Evolutionary conservation across 2,113 vertebrate species (phyloP).

Genomic region (Vimba vimba): DNA sequence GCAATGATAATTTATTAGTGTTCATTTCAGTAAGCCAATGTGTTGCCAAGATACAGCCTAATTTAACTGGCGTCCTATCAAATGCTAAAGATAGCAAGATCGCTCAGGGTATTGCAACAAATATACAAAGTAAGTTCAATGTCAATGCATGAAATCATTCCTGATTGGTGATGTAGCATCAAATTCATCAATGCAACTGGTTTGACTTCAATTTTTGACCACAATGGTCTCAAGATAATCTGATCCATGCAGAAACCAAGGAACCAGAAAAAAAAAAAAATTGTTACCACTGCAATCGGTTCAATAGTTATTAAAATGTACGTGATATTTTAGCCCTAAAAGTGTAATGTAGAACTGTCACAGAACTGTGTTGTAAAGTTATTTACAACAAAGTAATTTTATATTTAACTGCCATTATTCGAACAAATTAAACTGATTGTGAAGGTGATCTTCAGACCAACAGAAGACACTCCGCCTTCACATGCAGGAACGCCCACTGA

Average conservation of each 20-base stretch:
- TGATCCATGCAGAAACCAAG: background rate
- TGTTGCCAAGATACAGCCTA: background rate
- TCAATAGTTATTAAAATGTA: background rate
- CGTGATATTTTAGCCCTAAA: background rate
- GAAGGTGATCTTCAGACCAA: background rate
- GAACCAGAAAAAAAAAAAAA: background rate
- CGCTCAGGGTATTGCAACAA: too few species aligned
- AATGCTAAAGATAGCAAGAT: background rate
- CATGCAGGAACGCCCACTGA: background rate
- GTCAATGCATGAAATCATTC: too few species aligned
- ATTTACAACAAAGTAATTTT: background rate
- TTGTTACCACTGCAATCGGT: background rate
- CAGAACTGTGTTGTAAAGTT: too few species aligned
- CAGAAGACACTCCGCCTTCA: background rate
- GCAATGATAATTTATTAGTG: background rate
- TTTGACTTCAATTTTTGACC: too few species aligned
- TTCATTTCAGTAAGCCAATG: background rate
- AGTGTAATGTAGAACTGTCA: background rate
- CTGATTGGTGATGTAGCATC: too few species aligned
- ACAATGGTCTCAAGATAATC: background rate
- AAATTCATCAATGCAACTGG: too few species aligned
- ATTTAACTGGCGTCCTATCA: background rate
- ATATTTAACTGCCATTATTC: background rate
- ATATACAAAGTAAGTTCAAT: too few species aligned
- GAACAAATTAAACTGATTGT: background rate